Conservation (phyloP, 2,888 invertebrate genomes). For the Salpingus planirostris region DNA sequence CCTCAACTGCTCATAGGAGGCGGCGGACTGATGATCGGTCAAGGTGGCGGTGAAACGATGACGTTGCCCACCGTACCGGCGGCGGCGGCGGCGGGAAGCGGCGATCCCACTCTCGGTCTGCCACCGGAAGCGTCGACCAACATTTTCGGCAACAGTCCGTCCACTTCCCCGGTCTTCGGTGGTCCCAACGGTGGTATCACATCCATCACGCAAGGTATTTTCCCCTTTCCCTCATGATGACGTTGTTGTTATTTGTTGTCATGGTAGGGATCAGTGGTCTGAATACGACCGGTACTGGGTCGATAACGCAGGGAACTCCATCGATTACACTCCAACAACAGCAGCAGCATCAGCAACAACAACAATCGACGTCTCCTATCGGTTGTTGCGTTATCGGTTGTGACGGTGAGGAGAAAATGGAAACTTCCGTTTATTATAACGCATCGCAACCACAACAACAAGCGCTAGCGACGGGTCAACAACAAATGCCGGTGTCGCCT, state of each 20-base stretch:
- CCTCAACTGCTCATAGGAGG: too few species aligned
- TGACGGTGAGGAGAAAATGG: constrained; percentile 49
- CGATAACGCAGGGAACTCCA: constrained; percentile 67
- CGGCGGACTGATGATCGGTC: constrained; percentile 27
- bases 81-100: too few species aligned
- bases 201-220: constrained; percentile 49
- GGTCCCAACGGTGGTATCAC: constrained; percentile 38
- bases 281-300: constrained; percentile 58
- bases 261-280: constrained; percentile 56
- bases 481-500: not conserved
- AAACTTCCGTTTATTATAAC: constrained; percentile 25
- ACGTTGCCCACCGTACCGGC: constrained; percentile 44
- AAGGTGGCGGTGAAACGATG: constrained; percentile 40
- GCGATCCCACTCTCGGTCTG: constrained; percentile 28
- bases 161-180: constrained; percentile 33
- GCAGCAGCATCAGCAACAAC: constrained; percentile 32
- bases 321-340: constrained; percentile 34
- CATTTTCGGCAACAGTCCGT: constrained; percentile 24
- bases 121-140: constrained; percentile 23
- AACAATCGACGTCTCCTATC: too few species aligned
- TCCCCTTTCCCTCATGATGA: not conserved
- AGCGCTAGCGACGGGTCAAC: not conserved
- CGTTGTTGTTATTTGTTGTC: not conserved
- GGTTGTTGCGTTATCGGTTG: too few species aligned
- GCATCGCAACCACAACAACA: too few species aligned